phyloP scores from a whole-genome alignment of 37 sponge, comb jelly and placozoan species.

The Chondrosia reniformis region DNA sequence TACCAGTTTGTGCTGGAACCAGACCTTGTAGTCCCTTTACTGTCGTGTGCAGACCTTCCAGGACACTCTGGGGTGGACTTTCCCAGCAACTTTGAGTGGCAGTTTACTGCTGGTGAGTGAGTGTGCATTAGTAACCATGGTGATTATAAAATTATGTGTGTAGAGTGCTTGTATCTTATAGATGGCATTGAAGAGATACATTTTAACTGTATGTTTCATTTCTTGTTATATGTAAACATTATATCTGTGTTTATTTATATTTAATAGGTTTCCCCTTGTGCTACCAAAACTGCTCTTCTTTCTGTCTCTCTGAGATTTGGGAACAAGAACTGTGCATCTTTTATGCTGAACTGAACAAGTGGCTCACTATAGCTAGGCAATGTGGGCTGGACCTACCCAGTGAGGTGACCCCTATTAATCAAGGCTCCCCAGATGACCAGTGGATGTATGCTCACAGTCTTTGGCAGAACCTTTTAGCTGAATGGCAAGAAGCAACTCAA shows the following conservation, averaged over 20 bases:
- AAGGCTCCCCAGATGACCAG: conserved; percentile 5
- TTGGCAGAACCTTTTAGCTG: neutral
- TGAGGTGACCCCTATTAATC: neutral
- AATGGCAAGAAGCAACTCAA: neutral
- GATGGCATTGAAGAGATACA: neutral
- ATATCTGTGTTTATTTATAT: too few species aligned
- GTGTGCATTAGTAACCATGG: neutral
- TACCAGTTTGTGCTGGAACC: neutral
- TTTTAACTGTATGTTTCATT: neutral
- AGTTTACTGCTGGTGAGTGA: conserved; percentile 9
- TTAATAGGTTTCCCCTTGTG: too few species aligned
- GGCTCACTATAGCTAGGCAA: neutral
- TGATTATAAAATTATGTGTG: neutral
- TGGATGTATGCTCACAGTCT: neutral
- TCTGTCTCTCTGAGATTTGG: conserved; percentile 15
- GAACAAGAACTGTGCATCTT: neutral
- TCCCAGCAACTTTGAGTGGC: neutral
- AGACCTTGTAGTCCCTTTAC: neutral
- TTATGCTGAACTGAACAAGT: neutral
- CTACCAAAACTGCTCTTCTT: neutral
- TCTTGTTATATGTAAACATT: too few species aligned
- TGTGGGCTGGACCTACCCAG: conserved; percentile 6
- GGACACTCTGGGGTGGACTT: neutral
- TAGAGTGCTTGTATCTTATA: neutral
- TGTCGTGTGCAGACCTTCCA: conserved; percentile 13